A percentile compares a stretch with the other conserved stretches of the same genome.
These are phyloP conservation scores for Caenorhabditis doughertyi DNA, from an alignment of 2,888 invertebrate species.

Conservation along the genomic window DNA sequence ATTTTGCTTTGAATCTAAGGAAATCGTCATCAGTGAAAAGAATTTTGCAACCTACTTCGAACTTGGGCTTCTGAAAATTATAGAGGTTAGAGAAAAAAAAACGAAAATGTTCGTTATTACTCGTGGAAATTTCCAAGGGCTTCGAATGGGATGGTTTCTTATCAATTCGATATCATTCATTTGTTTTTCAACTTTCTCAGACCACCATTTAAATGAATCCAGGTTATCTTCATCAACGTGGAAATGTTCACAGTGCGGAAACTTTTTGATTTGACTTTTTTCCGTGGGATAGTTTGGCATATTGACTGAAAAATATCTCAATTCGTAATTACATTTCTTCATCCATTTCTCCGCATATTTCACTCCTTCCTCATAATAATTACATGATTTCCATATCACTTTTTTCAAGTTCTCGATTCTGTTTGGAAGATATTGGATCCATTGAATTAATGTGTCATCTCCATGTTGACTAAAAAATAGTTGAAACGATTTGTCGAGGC, in stretches of 20 bases:
- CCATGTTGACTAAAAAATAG: not conserved
- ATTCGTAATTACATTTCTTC: too few relatives aligned
- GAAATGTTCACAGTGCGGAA: not conserved
- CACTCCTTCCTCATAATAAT: conserved; percentile 1
- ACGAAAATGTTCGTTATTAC: not conserved
- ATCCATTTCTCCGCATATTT: conserved; percentile 4
- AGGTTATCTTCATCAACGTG: too few relatives aligned
- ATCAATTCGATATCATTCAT: not conserved
- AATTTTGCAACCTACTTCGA: not conserved
- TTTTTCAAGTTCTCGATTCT: too few relatives aligned
- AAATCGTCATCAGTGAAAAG: conserved; percentile 20
- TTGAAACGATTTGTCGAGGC: too few relatives aligned
- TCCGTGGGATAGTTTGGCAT: too few relatives aligned
- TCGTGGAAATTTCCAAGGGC: not conserved
- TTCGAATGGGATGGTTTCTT: not conserved
- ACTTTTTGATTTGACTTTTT: too few relatives aligned
- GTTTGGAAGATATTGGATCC: not conserved
- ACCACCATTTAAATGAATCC: too few relatives aligned
- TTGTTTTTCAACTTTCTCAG: too few relatives aligned
- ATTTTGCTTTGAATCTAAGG: conserved; percentile 1
- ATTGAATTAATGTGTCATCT: not conserved
- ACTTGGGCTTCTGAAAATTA: not conserved
- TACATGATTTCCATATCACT: not conserved
- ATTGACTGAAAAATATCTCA: too few relatives aligned
- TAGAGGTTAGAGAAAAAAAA: not conserved